These are phyloP conservation scores for Bombus consobrinus DNA, from an alignment of 1,140 invertebrate species.

Conservation along the genomic window DNA sequence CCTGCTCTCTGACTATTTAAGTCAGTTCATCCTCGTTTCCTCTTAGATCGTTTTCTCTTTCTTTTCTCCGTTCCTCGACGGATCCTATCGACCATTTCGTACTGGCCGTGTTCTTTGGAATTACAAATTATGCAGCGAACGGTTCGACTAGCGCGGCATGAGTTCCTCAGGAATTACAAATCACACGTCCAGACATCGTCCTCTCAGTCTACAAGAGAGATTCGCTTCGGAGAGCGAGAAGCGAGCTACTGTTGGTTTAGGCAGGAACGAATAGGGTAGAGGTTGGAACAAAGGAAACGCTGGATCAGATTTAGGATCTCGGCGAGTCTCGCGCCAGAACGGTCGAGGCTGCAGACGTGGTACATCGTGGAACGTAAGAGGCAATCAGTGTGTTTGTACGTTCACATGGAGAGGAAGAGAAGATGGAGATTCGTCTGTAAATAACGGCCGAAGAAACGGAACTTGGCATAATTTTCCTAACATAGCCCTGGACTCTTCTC, in stretches of 20 bases:
- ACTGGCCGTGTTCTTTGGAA: conserved; percentile 55
- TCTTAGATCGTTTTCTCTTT: background rate
- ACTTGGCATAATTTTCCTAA: conserved; percentile 47
- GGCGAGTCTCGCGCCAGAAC: conserved; percentile 16
- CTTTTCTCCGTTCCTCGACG: background rate
- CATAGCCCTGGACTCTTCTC: conserved; percentile 8
- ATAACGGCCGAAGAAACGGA: conserved; percentile 30
- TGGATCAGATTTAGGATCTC: conserved; percentile 63
- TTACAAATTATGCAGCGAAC: conserved; percentile 69
- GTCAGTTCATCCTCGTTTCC: background rate
- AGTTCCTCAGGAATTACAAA: conserved; percentile 68
- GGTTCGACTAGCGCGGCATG: conserved; percentile 54
- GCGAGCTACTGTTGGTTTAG: conserved; percentile 65
- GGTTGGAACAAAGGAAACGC: conserved; percentile 61
- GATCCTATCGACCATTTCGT: conserved; percentile 46
- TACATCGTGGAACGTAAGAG: conserved; percentile 40
- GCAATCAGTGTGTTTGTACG: conserved; percentile 61
- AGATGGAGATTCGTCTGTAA: conserved; percentile 35
- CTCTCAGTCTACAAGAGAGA: conserved; percentile 35
- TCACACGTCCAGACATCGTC: conserved; percentile 61
- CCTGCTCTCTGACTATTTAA: background rate
- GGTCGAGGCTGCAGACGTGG: conserved; percentile 33
- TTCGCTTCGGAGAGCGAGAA: background rate
- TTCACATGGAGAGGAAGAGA: background rate
- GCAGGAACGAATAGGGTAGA: conserved; percentile 46